Evolutionary conservation across 2,797 vertebrate genomes (phyloP).

Genomic region (Megaceryle alcyon): DNA sequence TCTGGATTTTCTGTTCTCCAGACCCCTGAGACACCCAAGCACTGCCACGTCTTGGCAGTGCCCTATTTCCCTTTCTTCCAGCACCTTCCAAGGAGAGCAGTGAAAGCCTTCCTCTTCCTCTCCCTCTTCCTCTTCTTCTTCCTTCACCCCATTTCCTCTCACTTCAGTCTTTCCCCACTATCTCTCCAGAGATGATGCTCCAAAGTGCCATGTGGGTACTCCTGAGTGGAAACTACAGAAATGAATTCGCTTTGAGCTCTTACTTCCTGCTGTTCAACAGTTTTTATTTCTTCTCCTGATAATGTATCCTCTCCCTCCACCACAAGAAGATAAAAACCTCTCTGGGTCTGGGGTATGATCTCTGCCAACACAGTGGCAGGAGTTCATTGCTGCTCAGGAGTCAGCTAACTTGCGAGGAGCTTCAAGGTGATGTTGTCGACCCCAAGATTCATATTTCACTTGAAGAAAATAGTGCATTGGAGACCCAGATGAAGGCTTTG

Average conservation of each 20-base stretch:
- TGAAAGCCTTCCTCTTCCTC: background rate
- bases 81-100: background rate
- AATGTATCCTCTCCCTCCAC: background rate
- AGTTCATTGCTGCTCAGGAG: background rate
- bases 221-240: background rate
- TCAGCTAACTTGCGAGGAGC: background rate
- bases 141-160: background rate
- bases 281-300: background rate
- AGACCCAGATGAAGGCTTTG: background rate
- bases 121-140: background rate
- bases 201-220: background rate
- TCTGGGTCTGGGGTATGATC: background rate
- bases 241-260: background rate
- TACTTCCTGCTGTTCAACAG: background rate
- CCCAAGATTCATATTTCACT: background rate
- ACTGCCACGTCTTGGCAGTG: background rate
- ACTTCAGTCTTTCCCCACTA: background rate
- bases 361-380: background rate
- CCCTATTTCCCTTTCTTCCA: background rate
- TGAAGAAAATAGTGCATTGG: background rate
- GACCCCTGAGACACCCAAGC: background rate
- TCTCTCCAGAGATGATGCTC: background rate
- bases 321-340: background rate
- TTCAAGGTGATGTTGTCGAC: background rate
- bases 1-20: background rate